phyloP scores from a whole-genome alignment of 2,113 vertebrate genomes.

The Bubalus kerabau region DNA sequence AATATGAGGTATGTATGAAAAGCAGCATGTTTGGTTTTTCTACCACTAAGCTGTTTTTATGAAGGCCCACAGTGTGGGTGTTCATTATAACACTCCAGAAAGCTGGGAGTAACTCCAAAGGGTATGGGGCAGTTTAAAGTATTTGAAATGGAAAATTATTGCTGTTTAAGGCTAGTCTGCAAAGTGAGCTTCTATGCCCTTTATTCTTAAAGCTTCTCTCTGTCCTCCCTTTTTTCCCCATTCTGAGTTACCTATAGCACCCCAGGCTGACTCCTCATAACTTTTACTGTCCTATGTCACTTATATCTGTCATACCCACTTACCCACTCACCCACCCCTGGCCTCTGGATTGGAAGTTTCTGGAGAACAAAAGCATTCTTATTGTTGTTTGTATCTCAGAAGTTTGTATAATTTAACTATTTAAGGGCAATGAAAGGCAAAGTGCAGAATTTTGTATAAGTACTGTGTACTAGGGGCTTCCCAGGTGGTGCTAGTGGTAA shows the following conservation, averaged over 20 bases:
- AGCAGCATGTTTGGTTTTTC: constrained; percentile 14
- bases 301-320: background rate
- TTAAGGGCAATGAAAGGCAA: background rate
- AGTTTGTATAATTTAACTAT: background rate
- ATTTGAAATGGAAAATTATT: constrained; percentile 18
- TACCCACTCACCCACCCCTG: background rate
- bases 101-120: background rate
- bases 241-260: background rate
- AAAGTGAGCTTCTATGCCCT: background rate
- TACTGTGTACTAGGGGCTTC: background rate
- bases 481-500: background rate
- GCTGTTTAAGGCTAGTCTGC: background rate
- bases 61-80: background rate
- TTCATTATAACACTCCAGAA: background rate
- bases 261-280: background rate
- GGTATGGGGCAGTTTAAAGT: background rate
- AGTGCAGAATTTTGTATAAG: background rate
- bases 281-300: background rate
- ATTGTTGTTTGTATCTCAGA: background rate
- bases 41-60: background rate
- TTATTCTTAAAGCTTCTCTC: background rate
- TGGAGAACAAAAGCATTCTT: background rate
- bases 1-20: constrained; percentile 87
- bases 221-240: background rate
- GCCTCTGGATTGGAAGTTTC: background rate